Evolutionary conservation across 1,140 invertebrate species (phyloP), one percentile per base, ranked within the genome.

Genomic region (Hylaeus volcanicus): DNA sequence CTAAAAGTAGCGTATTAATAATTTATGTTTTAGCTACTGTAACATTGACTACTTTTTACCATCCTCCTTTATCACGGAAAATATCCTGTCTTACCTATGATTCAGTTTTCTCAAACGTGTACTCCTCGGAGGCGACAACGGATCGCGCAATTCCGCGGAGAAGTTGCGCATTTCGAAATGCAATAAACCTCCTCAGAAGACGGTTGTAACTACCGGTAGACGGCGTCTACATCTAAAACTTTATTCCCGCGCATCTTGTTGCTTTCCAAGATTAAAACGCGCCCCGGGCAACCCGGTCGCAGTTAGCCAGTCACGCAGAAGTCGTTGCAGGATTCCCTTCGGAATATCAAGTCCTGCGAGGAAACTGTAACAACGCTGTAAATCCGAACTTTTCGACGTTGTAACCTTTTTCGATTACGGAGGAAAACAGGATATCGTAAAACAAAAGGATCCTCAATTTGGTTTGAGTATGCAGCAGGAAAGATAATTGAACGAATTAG

Each of bases 211-310:
- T 12, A 15, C 9, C 68, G 3, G 26, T 68, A 45, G 5, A 39
- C 5, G 12, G 1, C 6, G 26, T 45, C 39, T 12, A 11, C 11
- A 37, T 68, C 5, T 11, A 14, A 39, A 71, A 43, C 53, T 56
- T 71, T 39, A 43, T 56, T 11, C 5, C 9, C 39, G 37, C 15
- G 53, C 14, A 39, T 56, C 41, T 43, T 58, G 9, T 3, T 39
- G 41, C 26, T 72, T 58, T 43, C 70, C 61, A 43, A 45, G n/a
- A 26, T 58, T 45, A 56, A 58, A 58, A 71, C 55, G 41, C 39
- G 9, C 69, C 41, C 2, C 1, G 41, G 1, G n/a, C 41, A 11
- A 51, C 51, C 69, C 41, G 9, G 41, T 58, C 39, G 5, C 6
- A 39, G 55, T 5, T 58, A 56, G 5, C n/a, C 41, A 58, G 69